Evolutionary conservation across 2,113 vertebrate species (phyloP).

Genomic region (Nerophis ophidion): DNA sequence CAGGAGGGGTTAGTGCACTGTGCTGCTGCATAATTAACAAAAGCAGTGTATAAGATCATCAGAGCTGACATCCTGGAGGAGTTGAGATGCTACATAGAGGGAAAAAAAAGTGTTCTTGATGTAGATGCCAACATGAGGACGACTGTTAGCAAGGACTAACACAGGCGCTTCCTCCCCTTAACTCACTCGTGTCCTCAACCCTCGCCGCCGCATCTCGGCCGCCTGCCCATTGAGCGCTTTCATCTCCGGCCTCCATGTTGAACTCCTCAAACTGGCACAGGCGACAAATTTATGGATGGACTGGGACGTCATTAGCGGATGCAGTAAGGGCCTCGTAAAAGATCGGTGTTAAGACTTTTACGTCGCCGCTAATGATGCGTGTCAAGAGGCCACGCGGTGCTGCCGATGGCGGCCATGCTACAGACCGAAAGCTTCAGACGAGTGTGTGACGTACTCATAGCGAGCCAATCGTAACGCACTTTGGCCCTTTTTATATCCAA

Average conservation of each 20-base stretch:
- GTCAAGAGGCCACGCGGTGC: conserved; percentile 40
- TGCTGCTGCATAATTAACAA: conserved; percentile 61
- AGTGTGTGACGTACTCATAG: neutral
- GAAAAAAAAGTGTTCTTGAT: conserved; percentile 11
- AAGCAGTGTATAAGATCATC: conserved; percentile 29
- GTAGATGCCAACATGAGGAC: conserved; percentile 25
- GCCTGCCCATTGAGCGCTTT: conserved; percentile 44
- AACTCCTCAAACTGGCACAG: conserved; percentile 49
- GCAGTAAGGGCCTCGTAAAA: conserved; percentile 31
- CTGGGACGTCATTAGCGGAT: conserved; percentile 62
- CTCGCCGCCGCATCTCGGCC: conserved; percentile 28
- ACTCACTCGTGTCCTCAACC: conserved; percentile 25
- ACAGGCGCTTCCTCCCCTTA: conserved; percentile 25
- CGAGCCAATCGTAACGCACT: too few relatives aligned
- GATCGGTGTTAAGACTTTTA: conserved; percentile 40
- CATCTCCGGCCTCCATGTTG: conserved; percentile 55
- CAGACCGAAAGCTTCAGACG: conserved; percentile 10
- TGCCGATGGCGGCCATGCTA: conserved; percentile 35
- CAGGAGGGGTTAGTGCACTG: conserved; percentile 42
- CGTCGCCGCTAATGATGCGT: conserved; percentile 52
- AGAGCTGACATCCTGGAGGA: conserved; percentile 25
- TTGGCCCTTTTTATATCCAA: too few relatives aligned
- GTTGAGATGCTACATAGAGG: neutral
- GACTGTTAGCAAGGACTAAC: conserved; percentile 43
- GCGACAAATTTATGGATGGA: conserved; percentile 63